Evolutionary conservation across 2,888 invertebrate species (phyloP), one percentile per base, ranked within the genome.

Genomic region (Teinopalpus imperialis): DNA sequence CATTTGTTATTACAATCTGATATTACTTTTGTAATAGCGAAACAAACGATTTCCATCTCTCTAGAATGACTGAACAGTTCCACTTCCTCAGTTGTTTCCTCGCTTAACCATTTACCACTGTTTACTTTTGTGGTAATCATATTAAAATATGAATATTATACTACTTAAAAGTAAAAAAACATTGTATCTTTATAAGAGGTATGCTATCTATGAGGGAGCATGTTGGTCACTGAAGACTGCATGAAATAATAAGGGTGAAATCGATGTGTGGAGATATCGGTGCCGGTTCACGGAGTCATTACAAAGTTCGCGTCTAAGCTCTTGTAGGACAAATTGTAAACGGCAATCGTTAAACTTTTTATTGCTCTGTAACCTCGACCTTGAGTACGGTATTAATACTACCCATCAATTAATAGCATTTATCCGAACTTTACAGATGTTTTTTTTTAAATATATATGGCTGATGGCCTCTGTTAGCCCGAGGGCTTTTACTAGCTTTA

Each of bases 51-150:
- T 56, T 88, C 86, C 69, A 92, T 81, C 54, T 90, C 86, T 42
- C 77, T 83, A 55, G 90, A 90, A 50, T 89, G 86, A 23, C 57
- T 63, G 59, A 90, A 92, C 14, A 90, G 57, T 21, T 78, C 81
- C 44, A 83, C 81, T 49, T 89, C 87, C 0, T 91, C 90, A 0
- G 71, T 64, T 1, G 79, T 80, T 61, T 91, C 90, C 36, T 88
- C 75, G 52, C 90, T 90, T 12, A 92, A 78, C 91, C 91, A 91
- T 75, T 82, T 85, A 51, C 78, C 83, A 51, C 67, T 72, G 18
- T 69, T 63, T 41, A 75, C 61, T 69, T 74, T 81, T 49, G 59
- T 63, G 23, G 74, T 56, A 41, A 67, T 61, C 78, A 81, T 82
- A 52, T 57, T 68, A 9, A 34, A 24, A 39, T 21, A 21, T 14